Conservation (phyloP, 2,797 vertebrate species). For the Melanotaenia boesemani region DNA sequence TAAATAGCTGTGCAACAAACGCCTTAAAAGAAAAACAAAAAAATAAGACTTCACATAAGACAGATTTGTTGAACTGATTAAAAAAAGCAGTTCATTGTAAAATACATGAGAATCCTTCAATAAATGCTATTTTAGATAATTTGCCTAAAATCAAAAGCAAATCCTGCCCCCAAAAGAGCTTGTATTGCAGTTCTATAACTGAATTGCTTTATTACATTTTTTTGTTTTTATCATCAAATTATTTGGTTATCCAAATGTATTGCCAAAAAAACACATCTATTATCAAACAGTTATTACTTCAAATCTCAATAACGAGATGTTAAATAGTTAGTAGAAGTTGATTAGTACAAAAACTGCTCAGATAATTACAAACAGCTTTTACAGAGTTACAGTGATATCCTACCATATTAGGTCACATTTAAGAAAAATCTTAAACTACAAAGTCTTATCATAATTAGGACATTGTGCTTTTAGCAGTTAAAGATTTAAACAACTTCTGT, state of each 20-base stretch:
- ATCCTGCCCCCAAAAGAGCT: conserved; percentile 22
- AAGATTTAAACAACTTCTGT: conserved; percentile 36
- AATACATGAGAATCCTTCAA: conserved; percentile 28
- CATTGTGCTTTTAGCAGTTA: conserved; percentile 70
- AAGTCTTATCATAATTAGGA: conserved; percentile 50
- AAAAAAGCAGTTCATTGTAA: conserved; percentile 29
- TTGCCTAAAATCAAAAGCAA: conserved; percentile 18
- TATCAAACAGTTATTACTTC: conserved; percentile 61
- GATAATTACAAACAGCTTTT: conserved; percentile 46
- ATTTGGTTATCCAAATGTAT: conserved; percentile 27
- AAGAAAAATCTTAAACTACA: conserved; percentile 54
- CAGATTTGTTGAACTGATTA: conserved; percentile 14
- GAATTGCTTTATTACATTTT: conserved; percentile 27
- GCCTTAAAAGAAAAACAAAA: conserved; percentile 5
- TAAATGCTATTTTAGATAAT: conserved; percentile 29
- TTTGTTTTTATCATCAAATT: conserved; percentile 40
- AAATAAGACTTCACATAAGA: conserved; percentile 18
- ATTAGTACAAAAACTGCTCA: conserved; percentile 66
- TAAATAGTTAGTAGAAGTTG: conserved; percentile 49
- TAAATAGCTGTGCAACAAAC: conserved; percentile 53
- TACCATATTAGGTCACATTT: conserved; percentile 42
- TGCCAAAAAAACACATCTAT: conserved; percentile 61
- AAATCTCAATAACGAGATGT: conserved; percentile 32
- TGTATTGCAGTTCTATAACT: conserved; percentile 48
- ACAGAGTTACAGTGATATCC: conserved; percentile 45